Base-by-base conservation (phyloP, 2,797 vertebrate species). In the Chaunax sp. region DNA sequence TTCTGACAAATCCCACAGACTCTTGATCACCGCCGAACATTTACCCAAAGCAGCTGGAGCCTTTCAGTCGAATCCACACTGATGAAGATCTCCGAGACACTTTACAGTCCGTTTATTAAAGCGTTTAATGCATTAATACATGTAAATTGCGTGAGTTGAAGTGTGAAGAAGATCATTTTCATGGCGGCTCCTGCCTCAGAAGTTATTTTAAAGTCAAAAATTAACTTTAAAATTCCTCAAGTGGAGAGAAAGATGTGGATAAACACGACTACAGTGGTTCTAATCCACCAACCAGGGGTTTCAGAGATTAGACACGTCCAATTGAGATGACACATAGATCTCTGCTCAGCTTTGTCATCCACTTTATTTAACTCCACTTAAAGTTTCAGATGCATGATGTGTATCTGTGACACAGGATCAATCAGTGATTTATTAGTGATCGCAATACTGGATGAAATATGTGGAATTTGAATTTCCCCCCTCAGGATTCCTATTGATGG, bases 101-200 rank as follows among this genome's bases (percentile, higher is more conserved):
- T 61, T 80, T 71, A 69, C 71, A 83, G 68, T 72, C 62, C 52
- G 71, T 80, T 84, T 84, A 60, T 83, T 69, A 73, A 40, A 73
- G 61, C 23, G 45, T 51, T 54, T 65, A 75, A 82, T 44, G 63
- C 60, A 74, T 78, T 81, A 79, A 84, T 64, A 75, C 77, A 73
- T 85, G 77, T 78, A 80, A 80, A 85, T 82, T 86, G 65, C 72
- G 64, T 69, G 68, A 78, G 56, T 25, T 70, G 79, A 57, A 76
- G 85, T 82, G 84, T 81, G 81, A 81, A 87, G 63, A 51, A 40
- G 73, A 70, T 69, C 26, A 66, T 79, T 79, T 78, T 64, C 66
- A 28, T 18, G 3, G 55, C 73, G 22, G 63, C 23, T 51, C 51
- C 25, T 1, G 53, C 56, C 52, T 72, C 80, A 20, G 65, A 78